Evolutionary conservation across 2,888 invertebrate genomes (phyloP).

Genomic region (Xestoiulus laeticollis): DNA sequence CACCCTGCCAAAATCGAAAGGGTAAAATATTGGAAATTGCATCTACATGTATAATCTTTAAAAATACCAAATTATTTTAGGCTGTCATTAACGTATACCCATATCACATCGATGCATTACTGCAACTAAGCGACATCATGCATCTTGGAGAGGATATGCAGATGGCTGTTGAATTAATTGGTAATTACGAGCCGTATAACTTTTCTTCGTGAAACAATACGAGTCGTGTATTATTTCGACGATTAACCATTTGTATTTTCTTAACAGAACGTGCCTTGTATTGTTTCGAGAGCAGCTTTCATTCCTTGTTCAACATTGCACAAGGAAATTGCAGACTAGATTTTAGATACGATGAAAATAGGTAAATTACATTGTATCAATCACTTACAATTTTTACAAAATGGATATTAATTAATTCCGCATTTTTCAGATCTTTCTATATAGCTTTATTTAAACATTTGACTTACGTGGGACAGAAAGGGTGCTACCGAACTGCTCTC

Average conservation of each 20-base stretch:
- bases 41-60: neutral
- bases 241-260: neutral
- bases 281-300: slow-evolving; percentile 79
- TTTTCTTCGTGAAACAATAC: neutral
- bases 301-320: slow-evolving; percentile 80
- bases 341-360: slow-evolving; percentile 82
- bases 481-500: slow-evolving; percentile 85
- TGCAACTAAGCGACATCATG: slow-evolving; percentile 83
- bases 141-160: slow-evolving; percentile 80
- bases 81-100: slow-evolving; percentile 77
- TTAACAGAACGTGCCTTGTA: slow-evolving; percentile 76
- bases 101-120: slow-evolving; percentile 81
- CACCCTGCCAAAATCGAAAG: too few relatives aligned
- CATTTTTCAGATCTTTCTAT: slow-evolving; percentile 73
- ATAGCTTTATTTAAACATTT: slow-evolving; percentile 84
- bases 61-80: slow-evolving; percentile 62
- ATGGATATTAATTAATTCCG: neutral
- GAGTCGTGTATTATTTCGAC: neutral
- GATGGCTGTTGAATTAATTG: slow-evolving; percentile 78
- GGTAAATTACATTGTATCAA: slow-evolving; percentile 68
- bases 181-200: slow-evolving; percentile 61
- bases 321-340: slow-evolving; percentile 78
- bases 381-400: too few relatives aligned
- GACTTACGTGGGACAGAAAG: slow-evolving; percentile 78
- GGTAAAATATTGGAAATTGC: too few relatives aligned